Evolutionary conservation across 2,113 vertebrate genomes (phyloP).

Genomic region (Hemiscyllium ocellatum): DNA sequence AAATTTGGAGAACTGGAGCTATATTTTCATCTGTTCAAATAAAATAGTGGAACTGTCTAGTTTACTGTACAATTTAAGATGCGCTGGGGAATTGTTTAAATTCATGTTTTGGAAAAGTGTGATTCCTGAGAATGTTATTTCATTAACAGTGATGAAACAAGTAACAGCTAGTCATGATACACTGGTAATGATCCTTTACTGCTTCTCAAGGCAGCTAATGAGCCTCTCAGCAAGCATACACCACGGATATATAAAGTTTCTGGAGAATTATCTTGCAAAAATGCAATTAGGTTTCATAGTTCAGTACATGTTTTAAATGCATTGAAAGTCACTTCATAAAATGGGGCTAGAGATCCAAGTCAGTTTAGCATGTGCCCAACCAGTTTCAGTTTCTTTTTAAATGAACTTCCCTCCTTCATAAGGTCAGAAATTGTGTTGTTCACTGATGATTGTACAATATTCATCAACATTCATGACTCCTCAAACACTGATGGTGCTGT

Average conservation of each 20-base stretch:
- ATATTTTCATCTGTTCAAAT: not conserved
- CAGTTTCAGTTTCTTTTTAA: too few relatives aligned
- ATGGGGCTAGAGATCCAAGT: not conserved
- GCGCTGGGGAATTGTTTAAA: not conserved
- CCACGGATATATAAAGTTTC: not conserved
- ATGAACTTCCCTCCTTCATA: too few relatives aligned
- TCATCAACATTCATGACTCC: too few relatives aligned
- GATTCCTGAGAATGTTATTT: slow-evolving; percentile 15
- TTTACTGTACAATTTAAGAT: not conserved
- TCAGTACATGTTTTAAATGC: not conserved
- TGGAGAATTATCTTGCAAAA: not conserved
- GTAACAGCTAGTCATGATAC: not conserved
- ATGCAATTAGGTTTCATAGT: not conserved
- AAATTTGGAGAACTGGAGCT: not conserved
- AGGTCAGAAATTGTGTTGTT: too few relatives aligned
- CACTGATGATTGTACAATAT: too few relatives aligned
- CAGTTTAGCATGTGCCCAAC: too few relatives aligned
- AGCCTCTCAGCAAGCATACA: not conserved
- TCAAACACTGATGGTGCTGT: too few relatives aligned
- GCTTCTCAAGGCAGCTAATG: slow-evolving; percentile 1
- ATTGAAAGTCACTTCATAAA: not conserved
- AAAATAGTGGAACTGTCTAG: not conserved
- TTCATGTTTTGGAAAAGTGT: not conserved
- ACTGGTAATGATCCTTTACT: not conserved
- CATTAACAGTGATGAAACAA: not conserved